These are phyloP conservation scores for Polymixis lichenea DNA, from an alignment of 2,888 invertebrate species.

Conservation along the genomic window DNA sequence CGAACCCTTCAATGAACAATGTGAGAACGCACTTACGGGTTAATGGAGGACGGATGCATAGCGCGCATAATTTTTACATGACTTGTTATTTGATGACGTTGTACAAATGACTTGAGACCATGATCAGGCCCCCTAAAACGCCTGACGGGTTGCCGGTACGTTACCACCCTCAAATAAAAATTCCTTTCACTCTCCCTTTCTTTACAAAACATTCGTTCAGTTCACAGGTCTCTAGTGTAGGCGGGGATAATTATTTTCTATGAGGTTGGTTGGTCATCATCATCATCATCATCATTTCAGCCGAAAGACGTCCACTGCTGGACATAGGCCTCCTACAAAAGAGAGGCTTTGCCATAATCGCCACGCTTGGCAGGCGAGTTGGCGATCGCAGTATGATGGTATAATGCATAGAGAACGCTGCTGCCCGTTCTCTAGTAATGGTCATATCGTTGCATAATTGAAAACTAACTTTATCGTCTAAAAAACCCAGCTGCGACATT, in stretches of 20 bases:
- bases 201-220: no score
- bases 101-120: neutral
- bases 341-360: no score
- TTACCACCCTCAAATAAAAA: no score
- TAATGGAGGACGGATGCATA: slow-evolving; percentile 42
- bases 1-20: slow-evolving; percentile 57
- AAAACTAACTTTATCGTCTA: neutral
- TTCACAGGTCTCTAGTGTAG: neutral
- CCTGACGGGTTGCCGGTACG: no score
- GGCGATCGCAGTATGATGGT: no score
- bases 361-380: no score
- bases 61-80: slow-evolving; percentile 45
- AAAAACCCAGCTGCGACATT: neutral
- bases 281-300: no score
- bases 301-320: no score
- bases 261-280: neutral
- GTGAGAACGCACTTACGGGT: slow-evolving; percentile 43
- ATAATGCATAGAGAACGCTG: no score
- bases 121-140: neutral
- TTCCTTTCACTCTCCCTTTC: no score
- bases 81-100: slow-evolving; percentile 24
- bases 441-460: neutral
- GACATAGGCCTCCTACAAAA: no score
- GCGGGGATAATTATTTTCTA: neutral
- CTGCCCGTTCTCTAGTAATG: no score